Percentiles rank a stretch among this genome's conserved stretches.
Evolutionary conservation across 2,888 invertebrate species (phyloP).

Genomic region (Mythimna ferrago): DNA sequence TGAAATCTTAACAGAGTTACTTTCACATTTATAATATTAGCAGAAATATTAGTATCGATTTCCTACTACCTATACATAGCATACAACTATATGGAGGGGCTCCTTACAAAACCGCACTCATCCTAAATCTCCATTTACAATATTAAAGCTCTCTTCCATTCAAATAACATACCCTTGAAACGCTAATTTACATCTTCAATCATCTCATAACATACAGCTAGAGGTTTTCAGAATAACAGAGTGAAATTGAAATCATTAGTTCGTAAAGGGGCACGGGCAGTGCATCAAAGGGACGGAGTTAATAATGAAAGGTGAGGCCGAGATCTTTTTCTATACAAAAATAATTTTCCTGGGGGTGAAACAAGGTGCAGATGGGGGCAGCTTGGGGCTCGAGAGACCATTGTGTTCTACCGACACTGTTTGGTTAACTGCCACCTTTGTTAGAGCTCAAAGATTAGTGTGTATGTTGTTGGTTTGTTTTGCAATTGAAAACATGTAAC

Average conservation of each 20-base stretch:
- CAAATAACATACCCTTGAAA: slow-evolving; percentile 56
- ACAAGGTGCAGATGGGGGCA: slow-evolving; percentile 62
- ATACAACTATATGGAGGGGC: neutral
- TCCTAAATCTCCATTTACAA: slow-evolving; percentile 47
- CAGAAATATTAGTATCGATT: no score
- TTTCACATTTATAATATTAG: no score
- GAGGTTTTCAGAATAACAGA: slow-evolving; percentile 75
- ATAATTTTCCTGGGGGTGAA: slow-evolving; percentile 73
- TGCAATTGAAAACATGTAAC: slow-evolving; percentile 15
- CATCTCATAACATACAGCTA: slow-evolving; percentile 68
- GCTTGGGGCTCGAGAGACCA: slow-evolving; percentile 63
- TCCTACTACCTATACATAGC: neutral
- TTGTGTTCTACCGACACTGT: slow-evolving; percentile 78
- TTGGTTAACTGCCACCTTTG: slow-evolving; percentile 72
- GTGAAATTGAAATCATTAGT: slow-evolving; percentile 85
- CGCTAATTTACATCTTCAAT: slow-evolving; percentile 69
- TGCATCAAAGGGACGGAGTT: slow-evolving; percentile 86
- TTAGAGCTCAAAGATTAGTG: slow-evolving; percentile 57
- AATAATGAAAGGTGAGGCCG: slow-evolving; percentile 87
- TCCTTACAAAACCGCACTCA: slow-evolving; percentile 34
- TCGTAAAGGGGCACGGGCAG: slow-evolving; percentile 78
- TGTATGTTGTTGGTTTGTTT: slow-evolving; percentile 31
- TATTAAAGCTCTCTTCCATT: slow-evolving; percentile 49
- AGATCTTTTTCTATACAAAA: slow-evolving; percentile 85
- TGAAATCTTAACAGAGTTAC: no score